Conservation (phyloP, 2,888 invertebrate genomes). For the Drosophila differens region DNA sequence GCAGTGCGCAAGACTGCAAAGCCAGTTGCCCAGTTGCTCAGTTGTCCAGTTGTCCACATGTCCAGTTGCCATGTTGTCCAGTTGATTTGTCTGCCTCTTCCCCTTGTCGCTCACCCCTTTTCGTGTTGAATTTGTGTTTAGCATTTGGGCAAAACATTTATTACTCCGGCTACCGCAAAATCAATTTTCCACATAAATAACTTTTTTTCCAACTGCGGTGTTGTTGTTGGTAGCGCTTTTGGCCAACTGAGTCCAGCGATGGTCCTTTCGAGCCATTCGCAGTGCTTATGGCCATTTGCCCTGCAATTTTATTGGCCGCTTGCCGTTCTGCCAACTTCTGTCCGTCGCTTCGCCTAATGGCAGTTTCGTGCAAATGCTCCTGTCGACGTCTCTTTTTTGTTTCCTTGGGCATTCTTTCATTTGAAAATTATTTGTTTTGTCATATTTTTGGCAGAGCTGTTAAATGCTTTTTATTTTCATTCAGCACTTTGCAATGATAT, state of each 20-base stretch:
- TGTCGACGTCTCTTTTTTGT: conserved; percentile 8
- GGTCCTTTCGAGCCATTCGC: conserved; percentile 46
- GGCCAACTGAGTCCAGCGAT: conserved; percentile 40
- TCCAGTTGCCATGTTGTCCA: conserved; percentile 19
- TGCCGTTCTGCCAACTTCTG: conserved; percentile 36
- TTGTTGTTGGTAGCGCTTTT: conserved; percentile 19
- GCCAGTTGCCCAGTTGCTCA: conserved; percentile 33
- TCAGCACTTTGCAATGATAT: conserved; percentile 15
- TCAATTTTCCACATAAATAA: conserved; percentile 71
- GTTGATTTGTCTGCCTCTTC: conserved; percentile 22
- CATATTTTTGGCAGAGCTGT: conserved; percentile 40
- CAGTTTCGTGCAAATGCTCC: conserved; percentile 22
- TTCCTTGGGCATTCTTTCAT: conserved; percentile 1
- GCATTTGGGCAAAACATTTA: conserved; percentile 67
- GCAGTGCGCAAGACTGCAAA: conserved; percentile 64
- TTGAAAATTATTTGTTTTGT: conserved; percentile 38
- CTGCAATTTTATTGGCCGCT: conserved; percentile 69
- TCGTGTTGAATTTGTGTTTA: conserved; percentile 57
- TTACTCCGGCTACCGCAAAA: conserved; percentile 76
- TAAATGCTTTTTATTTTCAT: neutral
- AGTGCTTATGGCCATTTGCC: conserved; percentile 65
- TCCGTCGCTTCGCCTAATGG: conserved; percentile 62
- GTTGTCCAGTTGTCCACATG: conserved; percentile 28
- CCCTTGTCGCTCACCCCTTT: conserved; percentile 8
- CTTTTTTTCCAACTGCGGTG: conserved; percentile 42